Base-by-base conservation (phyloP, 1,140 invertebrate species). In the Drosophila rufa region DNA sequence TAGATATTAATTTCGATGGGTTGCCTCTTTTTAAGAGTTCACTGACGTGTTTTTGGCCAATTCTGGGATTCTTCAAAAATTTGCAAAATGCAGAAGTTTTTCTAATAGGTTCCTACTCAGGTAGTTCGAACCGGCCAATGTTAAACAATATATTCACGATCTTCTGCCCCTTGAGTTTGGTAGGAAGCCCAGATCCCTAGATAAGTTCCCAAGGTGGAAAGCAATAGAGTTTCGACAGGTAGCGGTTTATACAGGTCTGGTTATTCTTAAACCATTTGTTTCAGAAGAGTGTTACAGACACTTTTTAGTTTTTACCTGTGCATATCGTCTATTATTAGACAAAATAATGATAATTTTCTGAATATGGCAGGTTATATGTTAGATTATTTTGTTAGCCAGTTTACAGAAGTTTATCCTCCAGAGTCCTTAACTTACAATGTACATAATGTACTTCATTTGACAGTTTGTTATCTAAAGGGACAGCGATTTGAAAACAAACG, bases 1-100 rank as follows among this genome's bases (percentile, higher is more conserved):
- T 48, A 48, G 22, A 48, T 48, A 48, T 48, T 8, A 48, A 48
- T 27, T 22, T 48, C 7, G 46, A 25, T n/a, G 40, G 40, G 14
- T 42, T 42, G 14, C 15, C 15, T n/a, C 15, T 42, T 15, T n/a
- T 42, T n/a, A 42, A 42, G 14, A 42, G 40, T 42, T 42, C 5
- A 6, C 6, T 11, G 8, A 36, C 33, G 1, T 36, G 33, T 36
- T 8, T n/a, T 47, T 47, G 12, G 19, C 45, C 45, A 7, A 47
- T 47, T 22, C 46, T 47, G 2, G 19, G 46, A 8, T 48, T 48
- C 6, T 48, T 48, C 7, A 25, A 25, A 48, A 48, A 48, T 11
- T 8, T 15, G 7, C 3, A 25, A 9, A 48, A 48, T 25, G 15
- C 22, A 7, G 47, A 48, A 27, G 47, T 27, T 15, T 48, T 48